Evolutionary conservation across 2,888 invertebrate species (phyloP).

Genomic region (Lumbricus terrestris): DNA sequence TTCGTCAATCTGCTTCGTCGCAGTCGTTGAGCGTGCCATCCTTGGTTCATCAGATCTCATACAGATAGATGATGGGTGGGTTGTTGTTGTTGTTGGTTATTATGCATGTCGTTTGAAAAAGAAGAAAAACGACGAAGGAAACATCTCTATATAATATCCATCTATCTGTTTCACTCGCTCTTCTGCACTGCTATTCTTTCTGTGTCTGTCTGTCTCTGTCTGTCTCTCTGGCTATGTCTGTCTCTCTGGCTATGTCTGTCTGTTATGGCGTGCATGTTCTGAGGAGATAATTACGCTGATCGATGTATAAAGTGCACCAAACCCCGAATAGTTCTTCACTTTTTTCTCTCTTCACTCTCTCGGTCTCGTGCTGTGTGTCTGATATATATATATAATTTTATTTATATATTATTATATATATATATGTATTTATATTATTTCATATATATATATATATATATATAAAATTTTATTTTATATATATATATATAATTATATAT

Average conservation of each 20-base stretch:
- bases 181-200: background rate
- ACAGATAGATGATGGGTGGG: background rate
- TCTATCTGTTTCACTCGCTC: background rate
- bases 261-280: conserved; percentile 4
- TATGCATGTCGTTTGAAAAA: background rate
- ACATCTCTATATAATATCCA: background rate
- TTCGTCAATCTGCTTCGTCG: too few species aligned
- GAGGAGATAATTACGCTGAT: too few species aligned
- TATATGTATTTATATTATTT: too few species aligned
- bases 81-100: background rate
- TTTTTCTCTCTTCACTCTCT: background rate
- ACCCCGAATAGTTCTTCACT: background rate
- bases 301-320: too few species aligned
- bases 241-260: conserved; percentile 13
- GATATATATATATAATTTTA: background rate
- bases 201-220: conserved; percentile 7
- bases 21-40: too few species aligned
- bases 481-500: too few species aligned
- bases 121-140: background rate
- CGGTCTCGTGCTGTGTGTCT: background rate
- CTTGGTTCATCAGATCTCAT: too few species aligned
- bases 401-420: too few species aligned
- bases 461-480: too few species aligned
- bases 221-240: background rate
- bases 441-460: background rate